Percentiles rank a stretch among this genome's conserved stretches.
phyloP scores from a whole-genome alignment of 2,113 vertebrate genomes.

The Dermatemys mawii region DNA sequence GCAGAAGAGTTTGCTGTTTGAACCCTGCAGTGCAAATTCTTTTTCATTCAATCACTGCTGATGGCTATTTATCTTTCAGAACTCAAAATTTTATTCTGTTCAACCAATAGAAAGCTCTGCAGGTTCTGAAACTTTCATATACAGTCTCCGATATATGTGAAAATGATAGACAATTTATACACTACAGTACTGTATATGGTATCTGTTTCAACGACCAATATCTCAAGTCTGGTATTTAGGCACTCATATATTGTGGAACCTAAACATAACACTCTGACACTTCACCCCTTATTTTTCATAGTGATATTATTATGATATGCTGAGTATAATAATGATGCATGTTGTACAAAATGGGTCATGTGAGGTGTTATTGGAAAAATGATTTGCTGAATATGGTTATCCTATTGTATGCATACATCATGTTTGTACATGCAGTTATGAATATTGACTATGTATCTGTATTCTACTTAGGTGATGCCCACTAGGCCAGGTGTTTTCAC shows the following conservation, averaged over 20 bases:
- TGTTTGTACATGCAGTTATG: too few relatives aligned
- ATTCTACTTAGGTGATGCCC: too few relatives aligned
- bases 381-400: too few relatives aligned
- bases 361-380: too few relatives aligned
- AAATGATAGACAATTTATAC: neutral
- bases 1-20: slow-evolving; percentile 5
- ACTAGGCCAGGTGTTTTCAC: too few relatives aligned
- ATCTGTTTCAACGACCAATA: neutral
- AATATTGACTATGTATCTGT: too few relatives aligned
- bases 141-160: neutral
- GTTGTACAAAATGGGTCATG: too few relatives aligned
- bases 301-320: too few relatives aligned
- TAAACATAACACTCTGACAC: neutral
- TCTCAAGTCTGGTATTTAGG: neutral
- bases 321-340: too few relatives aligned
- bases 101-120: slow-evolving; percentile 5
- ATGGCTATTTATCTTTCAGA: slow-evolving; percentile 2
- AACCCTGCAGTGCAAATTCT: neutral
- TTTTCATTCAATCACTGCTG: neutral
- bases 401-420: too few relatives aligned
- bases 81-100: slow-evolving; percentile 15
- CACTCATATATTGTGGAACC: neutral
- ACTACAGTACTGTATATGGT: neutral
- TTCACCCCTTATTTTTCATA: too few relatives aligned
- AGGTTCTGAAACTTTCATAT: neutral